Percentiles rank a stretch among this genome's conserved stretches.
These are phyloP conservation scores for Centropus bengalensis DNA, from an alignment of 2,113 vertebrate genomes.

Conservation along the genomic window DNA sequence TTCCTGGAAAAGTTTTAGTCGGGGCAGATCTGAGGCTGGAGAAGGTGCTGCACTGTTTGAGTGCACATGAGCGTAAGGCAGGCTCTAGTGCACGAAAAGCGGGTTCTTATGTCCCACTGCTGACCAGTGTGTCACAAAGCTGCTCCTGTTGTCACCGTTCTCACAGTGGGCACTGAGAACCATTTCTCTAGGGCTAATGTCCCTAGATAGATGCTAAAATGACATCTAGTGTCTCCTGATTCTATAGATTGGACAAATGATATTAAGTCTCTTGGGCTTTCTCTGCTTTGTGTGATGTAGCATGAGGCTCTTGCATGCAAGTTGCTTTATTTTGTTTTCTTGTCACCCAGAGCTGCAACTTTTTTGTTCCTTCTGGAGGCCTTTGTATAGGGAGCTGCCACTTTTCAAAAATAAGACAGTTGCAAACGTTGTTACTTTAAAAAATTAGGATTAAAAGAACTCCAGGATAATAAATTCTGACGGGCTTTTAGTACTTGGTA, in stretches of 20 bases:
- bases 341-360: background rate
- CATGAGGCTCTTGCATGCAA: background rate
- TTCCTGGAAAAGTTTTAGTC: background rate
- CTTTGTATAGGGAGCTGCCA: background rate
- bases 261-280: background rate
- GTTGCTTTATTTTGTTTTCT: background rate
- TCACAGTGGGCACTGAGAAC: background rate
- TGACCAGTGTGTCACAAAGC: background rate
- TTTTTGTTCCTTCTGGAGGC: background rate
- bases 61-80: background rate
- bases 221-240: background rate
- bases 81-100: background rate
- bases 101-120: fast-evolving
- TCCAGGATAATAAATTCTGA: background rate
- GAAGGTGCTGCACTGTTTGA: background rate
- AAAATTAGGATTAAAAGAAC: no score
- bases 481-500: background rate
- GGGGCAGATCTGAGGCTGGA: background rate
- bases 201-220: background rate
- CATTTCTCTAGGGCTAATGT: background rate
- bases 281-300: background rate
- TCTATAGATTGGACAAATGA: background rate
- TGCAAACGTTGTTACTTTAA: background rate
- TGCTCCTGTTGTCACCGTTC: background rate
- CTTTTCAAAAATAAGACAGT: background rate